Base-by-base conservation (phyloP, 2,888 invertebrate species). In the Thereva nobilitata region DNA sequence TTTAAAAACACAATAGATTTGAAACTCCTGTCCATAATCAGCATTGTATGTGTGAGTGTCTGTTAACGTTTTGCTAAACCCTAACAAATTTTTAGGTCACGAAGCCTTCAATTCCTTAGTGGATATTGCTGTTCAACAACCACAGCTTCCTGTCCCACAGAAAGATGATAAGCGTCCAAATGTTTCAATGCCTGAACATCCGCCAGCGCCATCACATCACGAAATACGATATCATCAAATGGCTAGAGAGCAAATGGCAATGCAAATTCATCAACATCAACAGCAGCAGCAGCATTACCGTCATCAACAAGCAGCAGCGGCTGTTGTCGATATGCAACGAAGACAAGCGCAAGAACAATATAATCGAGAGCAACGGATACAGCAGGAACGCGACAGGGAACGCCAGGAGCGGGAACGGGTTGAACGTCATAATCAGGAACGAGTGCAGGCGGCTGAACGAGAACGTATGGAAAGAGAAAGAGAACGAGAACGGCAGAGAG, bases 91-190 rank as follows among this genome's bases (percentile, higher is more conserved):
- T 38, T 77, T 75, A 78, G 91, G 91, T 12, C 91, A 94, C 78
- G 95, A 95, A 79, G 93, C 94, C 1, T 87, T 95, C 76, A 89
- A 91, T 41, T 92, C 92, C 59, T 82, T 95, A 64, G 95, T 95
- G 6, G 93, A 95, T 78, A 92, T 93, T 9, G 95, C 95, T n/a
- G 92, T 92, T 1, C 91, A 93, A 73, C 95, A 95, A 75, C 92
- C 93, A 0, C 91, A 92, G 76, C 79, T 95, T 74, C 93, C 93
- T 0, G 93, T 94, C 64, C 94, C 93, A 0, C 83, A 86, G 44
- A 82, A 80, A 71, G 81, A 80, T 42, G 81, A 81, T 23, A 80
- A 80, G 44, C 73, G 72, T 5, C 70, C 72, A 37, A 64, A 71
- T 4, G 78, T 9, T 72, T 75, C 7, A 71, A 73, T 5, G 75